Percentiles rank a stretch among this genome's conserved stretches.
Evolutionary conservation across 2,888 invertebrate genomes (phyloP).

Genomic region (Drosophila fungiperda): DNA sequence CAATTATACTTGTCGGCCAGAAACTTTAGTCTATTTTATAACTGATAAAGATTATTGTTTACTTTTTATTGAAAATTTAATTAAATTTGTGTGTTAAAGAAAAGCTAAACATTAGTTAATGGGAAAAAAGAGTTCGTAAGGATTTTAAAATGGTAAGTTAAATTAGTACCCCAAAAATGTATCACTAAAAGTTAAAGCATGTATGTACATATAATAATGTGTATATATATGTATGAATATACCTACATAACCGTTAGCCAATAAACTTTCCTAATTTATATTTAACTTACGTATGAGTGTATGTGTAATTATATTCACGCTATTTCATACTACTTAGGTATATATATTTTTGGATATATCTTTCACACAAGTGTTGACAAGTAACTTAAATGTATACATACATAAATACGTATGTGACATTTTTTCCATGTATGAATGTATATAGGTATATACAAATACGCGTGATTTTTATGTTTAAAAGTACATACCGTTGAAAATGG

Average conservation of each 20-base stretch:
- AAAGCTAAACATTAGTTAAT: constrained; percentile 26
- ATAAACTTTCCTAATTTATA: background rate
- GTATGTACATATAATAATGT: constrained; percentile 13
- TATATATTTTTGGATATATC: background rate
- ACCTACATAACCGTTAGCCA: background rate
- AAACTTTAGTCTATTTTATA: constrained; percentile 64
- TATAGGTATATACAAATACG: background rate
- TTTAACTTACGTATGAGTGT: background rate
- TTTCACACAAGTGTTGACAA: background rate
- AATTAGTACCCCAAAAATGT: constrained; percentile 1
- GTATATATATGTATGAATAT: constrained; percentile 4
- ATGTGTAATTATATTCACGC: background rate
- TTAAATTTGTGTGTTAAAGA: constrained; percentile 22
- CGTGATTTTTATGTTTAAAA: background rate
- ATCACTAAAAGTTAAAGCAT: constrained; percentile 3
- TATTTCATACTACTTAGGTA: background rate
- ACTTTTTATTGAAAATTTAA: constrained; percentile 33
- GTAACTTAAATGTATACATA: background rate
- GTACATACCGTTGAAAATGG: background rate
- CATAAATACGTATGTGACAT: constrained; percentile 5
- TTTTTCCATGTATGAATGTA: constrained; percentile 7
- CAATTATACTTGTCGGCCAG: constrained; percentile 73
- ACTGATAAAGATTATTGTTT: constrained; percentile 47
- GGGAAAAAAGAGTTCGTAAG: constrained; percentile 24
- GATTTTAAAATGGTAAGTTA: constrained; percentile 49